Percentiles rank a stretch among this genome's conserved stretches.
Conservation (phyloP, 2,888 invertebrate genomes). For the Drosophila prostipennis region DNA sequence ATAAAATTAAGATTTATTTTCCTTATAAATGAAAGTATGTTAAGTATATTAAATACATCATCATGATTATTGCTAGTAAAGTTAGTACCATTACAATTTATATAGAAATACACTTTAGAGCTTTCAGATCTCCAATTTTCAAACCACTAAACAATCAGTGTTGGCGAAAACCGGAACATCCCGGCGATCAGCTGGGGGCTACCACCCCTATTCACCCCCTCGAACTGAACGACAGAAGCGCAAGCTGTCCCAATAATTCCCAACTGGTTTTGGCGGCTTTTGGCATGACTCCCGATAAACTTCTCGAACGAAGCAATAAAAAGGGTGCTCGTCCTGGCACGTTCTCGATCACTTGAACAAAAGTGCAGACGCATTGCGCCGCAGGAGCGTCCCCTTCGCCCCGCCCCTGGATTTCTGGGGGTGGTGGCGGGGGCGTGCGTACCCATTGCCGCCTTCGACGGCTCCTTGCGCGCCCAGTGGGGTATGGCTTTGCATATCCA, state of each 20-base stretch:
- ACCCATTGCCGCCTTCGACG: slow-evolving; percentile 45
- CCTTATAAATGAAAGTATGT: too few species aligned
- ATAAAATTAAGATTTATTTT: too few species aligned
- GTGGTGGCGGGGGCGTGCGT: slow-evolving; percentile 48
- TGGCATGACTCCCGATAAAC: not conserved
- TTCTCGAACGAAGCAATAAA: not conserved
- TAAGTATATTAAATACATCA: too few species aligned
- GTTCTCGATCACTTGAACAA: slow-evolving; percentile 16
- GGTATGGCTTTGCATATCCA: slow-evolving; percentile 85
- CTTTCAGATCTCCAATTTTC: not conserved
- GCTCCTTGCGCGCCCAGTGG: slow-evolving; percentile 75
- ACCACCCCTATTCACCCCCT: slow-evolving; percentile 9
- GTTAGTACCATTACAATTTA: too few species aligned
- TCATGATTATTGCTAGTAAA: too few species aligned
- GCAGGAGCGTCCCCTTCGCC: slow-evolving; percentile 50
- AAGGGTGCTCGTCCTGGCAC: slow-evolving; percentile 80
- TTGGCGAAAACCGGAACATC: slow-evolving; percentile 1
- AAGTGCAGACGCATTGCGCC: slow-evolving; percentile 78
- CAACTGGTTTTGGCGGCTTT: slow-evolving; percentile 33
- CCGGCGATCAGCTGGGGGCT: slow-evolving; percentile 2
- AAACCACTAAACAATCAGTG: not conserved
- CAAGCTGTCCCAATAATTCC: slow-evolving; percentile 14
- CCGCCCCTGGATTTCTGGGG: not conserved
- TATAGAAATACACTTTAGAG: too few species aligned
- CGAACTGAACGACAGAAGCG: not conserved